These are phyloP conservation scores for Oriolus oriolus DNA, from an alignment of 2,113 vertebrate species.

Conservation along the genomic window DNA sequence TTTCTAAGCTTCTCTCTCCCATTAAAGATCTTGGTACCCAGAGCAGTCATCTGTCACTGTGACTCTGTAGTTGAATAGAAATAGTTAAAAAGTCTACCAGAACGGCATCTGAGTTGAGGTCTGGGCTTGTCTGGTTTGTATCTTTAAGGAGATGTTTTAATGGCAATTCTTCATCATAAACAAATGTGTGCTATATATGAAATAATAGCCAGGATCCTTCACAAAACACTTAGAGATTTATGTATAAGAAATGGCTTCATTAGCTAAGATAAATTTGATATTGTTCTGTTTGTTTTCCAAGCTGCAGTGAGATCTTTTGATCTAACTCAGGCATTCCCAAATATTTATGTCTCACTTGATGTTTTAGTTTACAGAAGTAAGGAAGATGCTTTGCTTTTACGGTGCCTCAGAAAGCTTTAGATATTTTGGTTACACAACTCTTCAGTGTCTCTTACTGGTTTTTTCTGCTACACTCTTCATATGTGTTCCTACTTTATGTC, in stretches of 20 bases:
- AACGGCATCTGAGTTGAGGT: background rate
- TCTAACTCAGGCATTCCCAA: background rate
- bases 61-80: background rate
- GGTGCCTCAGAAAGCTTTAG: background rate
- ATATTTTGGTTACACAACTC: background rate
- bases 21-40: background rate
- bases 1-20: background rate
- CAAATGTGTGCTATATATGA: background rate
- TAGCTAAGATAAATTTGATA: background rate
- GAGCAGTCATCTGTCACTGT: background rate
- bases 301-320: background rate
- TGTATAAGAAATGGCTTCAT: background rate
- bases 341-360: background rate
- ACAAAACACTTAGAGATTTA: background rate
- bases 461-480: background rate
- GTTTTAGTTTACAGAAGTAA: background rate
- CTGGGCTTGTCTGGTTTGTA: background rate
- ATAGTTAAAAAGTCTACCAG: background rate
- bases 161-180: background rate
- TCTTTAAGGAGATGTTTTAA: background rate
- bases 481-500: background rate
- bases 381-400: background rate
- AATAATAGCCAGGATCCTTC: background rate
- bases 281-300: background rate
- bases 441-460: background rate